Evolutionary conservation across 64 coral and sea anemone species (phyloP).

Genomic region (Porites lutea): DNA sequence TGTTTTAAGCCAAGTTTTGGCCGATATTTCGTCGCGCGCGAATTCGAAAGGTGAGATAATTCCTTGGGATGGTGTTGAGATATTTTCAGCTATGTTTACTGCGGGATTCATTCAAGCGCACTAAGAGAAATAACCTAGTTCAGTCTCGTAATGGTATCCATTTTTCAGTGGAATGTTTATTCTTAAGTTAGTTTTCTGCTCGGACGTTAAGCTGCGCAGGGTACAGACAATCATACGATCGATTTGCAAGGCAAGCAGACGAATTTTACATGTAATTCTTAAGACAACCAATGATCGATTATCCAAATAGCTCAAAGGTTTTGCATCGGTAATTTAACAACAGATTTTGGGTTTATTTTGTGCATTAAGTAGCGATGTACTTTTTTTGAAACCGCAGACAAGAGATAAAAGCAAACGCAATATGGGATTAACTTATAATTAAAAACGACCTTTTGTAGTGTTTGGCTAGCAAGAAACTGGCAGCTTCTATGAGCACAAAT

Average conservation of each 20-base stretch:
- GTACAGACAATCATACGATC: too few species aligned
- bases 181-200: not conserved
- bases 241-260: not conserved
- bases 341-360: not conserved
- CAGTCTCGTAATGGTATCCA: not conserved
- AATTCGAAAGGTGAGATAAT: conserved; percentile 38
- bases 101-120: not conserved
- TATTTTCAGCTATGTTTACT: not conserved
- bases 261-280: not conserved
- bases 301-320: not conserved
- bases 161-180: not conserved
- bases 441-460: too few species aligned
- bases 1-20: not conserved
- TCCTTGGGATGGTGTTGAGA: not conserved
- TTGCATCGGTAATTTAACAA: not conserved
- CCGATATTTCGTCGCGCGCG: not conserved
- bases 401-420: too few species aligned
- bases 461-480: not conserved
- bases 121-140: not conserved
- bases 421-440: too few species aligned
- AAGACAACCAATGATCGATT: not conserved
- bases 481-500: not conserved
- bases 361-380: not conserved
- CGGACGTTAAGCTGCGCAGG: too few species aligned
- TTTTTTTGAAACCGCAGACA: not conserved